Percentiles rank a stretch among this genome's conserved stretches.
phyloP scores from a whole-genome alignment of 2,888 invertebrate species.

The Seira ritae region DNA sequence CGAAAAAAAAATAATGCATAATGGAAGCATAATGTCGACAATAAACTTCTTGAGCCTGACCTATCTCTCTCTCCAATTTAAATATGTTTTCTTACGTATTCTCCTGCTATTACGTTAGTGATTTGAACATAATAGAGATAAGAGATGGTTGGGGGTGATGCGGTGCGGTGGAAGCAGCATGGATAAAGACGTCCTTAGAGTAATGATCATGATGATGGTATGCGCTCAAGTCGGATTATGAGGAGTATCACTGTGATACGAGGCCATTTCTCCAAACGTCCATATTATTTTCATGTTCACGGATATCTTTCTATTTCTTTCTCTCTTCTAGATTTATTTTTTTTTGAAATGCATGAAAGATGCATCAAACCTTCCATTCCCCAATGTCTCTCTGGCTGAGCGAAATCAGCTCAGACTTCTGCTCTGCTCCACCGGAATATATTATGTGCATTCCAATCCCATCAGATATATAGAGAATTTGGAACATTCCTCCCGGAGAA shows the following conservation, averaged over 20 bases:
- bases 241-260: not conserved
- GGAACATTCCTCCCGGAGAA: constrained; percentile 42
- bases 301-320: not conserved
- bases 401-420: too few relatives aligned
- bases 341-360: not conserved
- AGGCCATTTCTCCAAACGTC: constrained; percentile 34
- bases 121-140: constrained; percentile 9
- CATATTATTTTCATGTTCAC: constrained; percentile 28
- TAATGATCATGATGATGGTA: constrained; percentile 21
- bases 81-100: not conserved
- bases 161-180: not conserved
- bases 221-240: constrained; percentile 7
- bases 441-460: constrained; percentile 37
- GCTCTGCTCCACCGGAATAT: not conserved
- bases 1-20: too few relatives aligned
- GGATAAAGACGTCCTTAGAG: constrained; percentile 11
- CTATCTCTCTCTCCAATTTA: constrained; percentile 32
- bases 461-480: constrained; percentile 41
- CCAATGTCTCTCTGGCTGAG: too few relatives aligned
- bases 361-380: too few relatives aligned
- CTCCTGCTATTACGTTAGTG: not conserved
- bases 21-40: too few relatives aligned
- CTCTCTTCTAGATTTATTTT: not conserved
- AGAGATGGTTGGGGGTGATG: not conserved
- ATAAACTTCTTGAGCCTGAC: constrained; percentile 27